Evolutionary conservation across 1,140 invertebrate genomes (phyloP).

Genomic region (Sycobia sp.): DNA sequence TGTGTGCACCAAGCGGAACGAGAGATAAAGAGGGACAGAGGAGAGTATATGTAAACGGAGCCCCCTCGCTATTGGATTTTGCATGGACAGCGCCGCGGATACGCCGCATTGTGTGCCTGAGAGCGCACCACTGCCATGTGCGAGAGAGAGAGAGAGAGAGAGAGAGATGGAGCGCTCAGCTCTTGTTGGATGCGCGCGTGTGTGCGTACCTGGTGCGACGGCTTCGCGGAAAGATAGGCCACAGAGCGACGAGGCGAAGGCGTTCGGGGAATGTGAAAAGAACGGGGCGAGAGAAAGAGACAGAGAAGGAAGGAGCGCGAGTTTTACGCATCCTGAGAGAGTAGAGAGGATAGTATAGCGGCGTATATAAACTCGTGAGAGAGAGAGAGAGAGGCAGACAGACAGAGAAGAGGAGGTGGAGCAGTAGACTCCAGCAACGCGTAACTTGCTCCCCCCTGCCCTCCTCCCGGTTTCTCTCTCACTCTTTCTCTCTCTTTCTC

Average conservation of each 20-base stretch:
- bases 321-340: conserved; percentile 11
- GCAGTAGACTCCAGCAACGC: background rate
- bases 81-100: no score
- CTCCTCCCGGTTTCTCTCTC: background rate
- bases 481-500: no score
- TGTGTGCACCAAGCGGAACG: no score
- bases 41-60: no score
- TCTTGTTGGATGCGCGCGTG: background rate
- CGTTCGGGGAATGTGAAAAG: conserved; percentile 18
- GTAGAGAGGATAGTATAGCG: background rate
- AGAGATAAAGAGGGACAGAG: no score
- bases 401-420: no score
- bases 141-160: no score
- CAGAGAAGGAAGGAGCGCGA: background rate
- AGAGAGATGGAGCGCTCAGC: no score
- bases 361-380: background rate
- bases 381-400: no score
- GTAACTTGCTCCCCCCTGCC: background rate
- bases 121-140: no score
- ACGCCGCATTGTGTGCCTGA: no score
- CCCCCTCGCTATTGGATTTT: no score
- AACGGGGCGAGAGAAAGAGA: conserved; percentile 4
- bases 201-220: conserved; percentile 12
- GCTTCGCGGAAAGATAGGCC: conserved; percentile 7
- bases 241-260: conserved; percentile 7